Evolutionary conservation across 2,888 invertebrate genomes (phyloP).

Genomic region (Willowsia nigromaculata): DNA sequence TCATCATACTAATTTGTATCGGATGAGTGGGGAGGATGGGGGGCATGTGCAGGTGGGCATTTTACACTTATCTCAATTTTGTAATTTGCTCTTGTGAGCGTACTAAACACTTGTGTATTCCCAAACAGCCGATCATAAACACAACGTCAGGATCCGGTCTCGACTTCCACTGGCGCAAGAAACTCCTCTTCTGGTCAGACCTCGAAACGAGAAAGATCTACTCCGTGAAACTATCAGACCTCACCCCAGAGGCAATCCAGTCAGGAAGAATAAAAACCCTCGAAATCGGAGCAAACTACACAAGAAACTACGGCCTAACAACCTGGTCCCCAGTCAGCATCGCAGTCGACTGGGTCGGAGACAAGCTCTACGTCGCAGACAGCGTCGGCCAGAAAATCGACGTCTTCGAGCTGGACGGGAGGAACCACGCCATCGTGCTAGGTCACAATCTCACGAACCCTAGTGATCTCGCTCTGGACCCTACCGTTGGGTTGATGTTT

Average conservation of each 20-base stretch:
- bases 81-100: no score
- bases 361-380: constrained; percentile 97
- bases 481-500: constrained; percentile 88
- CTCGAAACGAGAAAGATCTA: constrained; percentile 85
- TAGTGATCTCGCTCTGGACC: constrained; percentile 95
- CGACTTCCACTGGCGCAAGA: constrained; percentile 89
- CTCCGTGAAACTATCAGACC: constrained; percentile 68
- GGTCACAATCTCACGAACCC: constrained; percentile 95
- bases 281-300: constrained; percentile 67
- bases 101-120: no score
- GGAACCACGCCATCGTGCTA: constrained; percentile 93
- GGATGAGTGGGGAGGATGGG: constrained; percentile 85
- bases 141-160: constrained; percentile 92
- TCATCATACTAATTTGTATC: constrained; percentile 86
- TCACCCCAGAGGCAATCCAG: constrained; percentile 49
- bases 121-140: constrained; percentile 84
- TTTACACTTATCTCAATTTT: no score
- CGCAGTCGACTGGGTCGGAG: constrained; percentile 98
- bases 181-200: constrained; percentile 94
- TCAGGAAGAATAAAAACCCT: constrained; percentile 53
- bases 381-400: constrained; percentile 95
- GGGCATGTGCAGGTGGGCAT: constrained; percentile 80
- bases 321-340: constrained; percentile 94
- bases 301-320: constrained; percentile 51
- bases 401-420: constrained; percentile 92